Evolutionary conservation across 2,888 invertebrate genomes (phyloP).

Genomic region (Drosophila subsilvestris): DNA sequence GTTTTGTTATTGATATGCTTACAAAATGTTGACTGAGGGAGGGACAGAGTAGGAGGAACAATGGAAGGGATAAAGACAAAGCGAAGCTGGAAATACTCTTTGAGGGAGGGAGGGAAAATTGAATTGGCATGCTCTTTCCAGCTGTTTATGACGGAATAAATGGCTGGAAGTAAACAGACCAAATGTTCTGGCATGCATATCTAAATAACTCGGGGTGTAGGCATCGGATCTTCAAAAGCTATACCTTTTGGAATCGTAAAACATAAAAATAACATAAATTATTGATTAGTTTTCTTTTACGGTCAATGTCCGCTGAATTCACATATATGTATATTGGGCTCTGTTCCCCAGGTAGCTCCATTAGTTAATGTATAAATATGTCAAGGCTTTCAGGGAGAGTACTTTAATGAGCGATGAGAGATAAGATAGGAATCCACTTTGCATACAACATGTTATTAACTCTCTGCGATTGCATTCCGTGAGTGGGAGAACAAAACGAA

Average conservation of each 20-base stretch:
- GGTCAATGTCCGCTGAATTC: no score
- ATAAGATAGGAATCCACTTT: conserved; percentile 12
- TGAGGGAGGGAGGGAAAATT: neutral
- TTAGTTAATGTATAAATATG: neutral
- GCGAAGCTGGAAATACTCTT: conserved; percentile 3
- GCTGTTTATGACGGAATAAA: neutral
- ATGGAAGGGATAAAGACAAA: neutral
- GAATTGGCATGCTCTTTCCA: neutral
- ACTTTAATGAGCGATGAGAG: neutral
- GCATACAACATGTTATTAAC: conserved; percentile 21
- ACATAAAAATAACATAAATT: neutral
- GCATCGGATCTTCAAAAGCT: neutral
- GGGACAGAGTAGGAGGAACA: conserved; percentile 42
- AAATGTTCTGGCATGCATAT: no score
- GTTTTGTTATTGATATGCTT: conserved; percentile 32
- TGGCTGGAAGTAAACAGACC: neutral
- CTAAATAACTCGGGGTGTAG: neutral
- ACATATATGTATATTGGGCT: no score
- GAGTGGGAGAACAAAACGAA: conserved; percentile 30
- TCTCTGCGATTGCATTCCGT: conserved; percentile 8
- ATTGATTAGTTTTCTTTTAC: no score
- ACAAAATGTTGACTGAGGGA: conserved; percentile 18
- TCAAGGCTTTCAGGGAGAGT: neutral
- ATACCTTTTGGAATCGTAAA: neutral
- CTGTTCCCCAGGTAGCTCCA: neutral